These are phyloP conservation scores for Napeogenes inachia DNA, from an alignment of 2,888 invertebrate species.

Conservation along the genomic window DNA sequence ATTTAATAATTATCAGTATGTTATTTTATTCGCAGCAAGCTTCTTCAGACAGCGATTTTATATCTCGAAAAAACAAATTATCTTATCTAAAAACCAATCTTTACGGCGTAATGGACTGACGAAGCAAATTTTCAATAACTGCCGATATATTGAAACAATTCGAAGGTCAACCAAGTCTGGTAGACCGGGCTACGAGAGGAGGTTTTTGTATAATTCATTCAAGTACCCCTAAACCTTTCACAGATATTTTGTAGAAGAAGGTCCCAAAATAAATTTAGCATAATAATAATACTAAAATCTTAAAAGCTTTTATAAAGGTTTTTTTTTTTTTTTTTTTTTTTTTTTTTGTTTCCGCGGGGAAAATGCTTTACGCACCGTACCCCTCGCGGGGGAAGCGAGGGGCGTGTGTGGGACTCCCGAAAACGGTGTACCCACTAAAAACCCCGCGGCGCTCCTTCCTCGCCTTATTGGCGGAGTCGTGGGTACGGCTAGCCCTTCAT, in stretches of 20 bases:
- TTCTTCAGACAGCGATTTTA: slow-evolving; percentile 14
- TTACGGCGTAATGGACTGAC: slow-evolving; percentile 25
- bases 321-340: no score
- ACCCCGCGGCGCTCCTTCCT: no score
- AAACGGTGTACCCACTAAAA: no score
- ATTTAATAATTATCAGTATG: no score
- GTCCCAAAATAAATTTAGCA: slow-evolving; percentile 29
- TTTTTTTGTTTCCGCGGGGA: no score
- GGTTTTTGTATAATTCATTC: slow-evolving; percentile 46
- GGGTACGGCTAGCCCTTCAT: no score
- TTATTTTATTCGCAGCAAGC: slow-evolving; percentile 7
- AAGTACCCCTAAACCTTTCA: slow-evolving; percentile 35
- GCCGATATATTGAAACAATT: slow-evolving; percentile 32
- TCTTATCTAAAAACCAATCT: slow-evolving; percentile 19
- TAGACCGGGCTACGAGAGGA: slow-evolving; percentile 5
- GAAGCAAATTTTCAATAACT: slow-evolving; percentile 27
- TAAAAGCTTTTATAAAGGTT: no score
- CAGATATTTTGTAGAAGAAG: slow-evolving; percentile 39
- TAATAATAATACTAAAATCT: no score
- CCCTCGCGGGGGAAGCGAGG: no score
- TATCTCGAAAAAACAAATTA: slow-evolving; percentile 22
- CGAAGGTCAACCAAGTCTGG: slow-evolving; percentile 36
- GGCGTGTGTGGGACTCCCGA: no score
- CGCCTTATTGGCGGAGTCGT: no score
- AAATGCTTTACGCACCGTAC: no score